phyloP scores from a whole-genome alignment of 2,888 invertebrate genomes.

The Stictocephala bisonia region DNA sequence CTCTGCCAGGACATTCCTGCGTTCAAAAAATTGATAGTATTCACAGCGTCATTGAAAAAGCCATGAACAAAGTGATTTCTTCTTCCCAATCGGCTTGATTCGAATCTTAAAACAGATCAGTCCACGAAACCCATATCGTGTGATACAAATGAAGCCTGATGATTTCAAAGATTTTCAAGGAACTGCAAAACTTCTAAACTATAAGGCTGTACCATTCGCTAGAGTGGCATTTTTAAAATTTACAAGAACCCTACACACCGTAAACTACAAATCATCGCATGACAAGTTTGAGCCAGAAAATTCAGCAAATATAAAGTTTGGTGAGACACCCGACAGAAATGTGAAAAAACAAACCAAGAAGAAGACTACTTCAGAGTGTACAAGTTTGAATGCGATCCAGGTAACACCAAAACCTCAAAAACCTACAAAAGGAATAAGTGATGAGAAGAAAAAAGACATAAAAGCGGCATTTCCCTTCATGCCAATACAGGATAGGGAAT shows the following conservation, averaged over 20 bases:
- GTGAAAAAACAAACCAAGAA: background rate
- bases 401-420: constrained; percentile 33
- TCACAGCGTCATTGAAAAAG: constrained; percentile 18
- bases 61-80: constrained; percentile 38
- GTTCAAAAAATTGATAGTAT: constrained; percentile 30
- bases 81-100: constrained; percentile 33
- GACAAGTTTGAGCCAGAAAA: constrained; percentile 28
- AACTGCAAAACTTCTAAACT: constrained; percentile 41
- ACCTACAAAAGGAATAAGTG: constrained; percentile 17
- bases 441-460: constrained; percentile 36
- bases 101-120: constrained; percentile 15
- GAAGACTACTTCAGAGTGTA: constrained; percentile 20
- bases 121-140: constrained; percentile 23
- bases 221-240: constrained; percentile 20
- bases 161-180: constrained; percentile 40
- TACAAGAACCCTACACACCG: constrained; percentile 30
- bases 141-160: constrained; percentile 35
- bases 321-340: constrained; percentile 8
- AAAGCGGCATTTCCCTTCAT: constrained; percentile 34
- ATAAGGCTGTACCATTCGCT: constrained; percentile 31
- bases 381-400: constrained; percentile 18
- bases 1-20: constrained; percentile 40
- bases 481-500: constrained; percentile 36
- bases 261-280: constrained; percentile 28
- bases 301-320: constrained; percentile 18